Conservation (phyloP, 2,888 invertebrate genomes). For the Brenthis daphne region DNA sequence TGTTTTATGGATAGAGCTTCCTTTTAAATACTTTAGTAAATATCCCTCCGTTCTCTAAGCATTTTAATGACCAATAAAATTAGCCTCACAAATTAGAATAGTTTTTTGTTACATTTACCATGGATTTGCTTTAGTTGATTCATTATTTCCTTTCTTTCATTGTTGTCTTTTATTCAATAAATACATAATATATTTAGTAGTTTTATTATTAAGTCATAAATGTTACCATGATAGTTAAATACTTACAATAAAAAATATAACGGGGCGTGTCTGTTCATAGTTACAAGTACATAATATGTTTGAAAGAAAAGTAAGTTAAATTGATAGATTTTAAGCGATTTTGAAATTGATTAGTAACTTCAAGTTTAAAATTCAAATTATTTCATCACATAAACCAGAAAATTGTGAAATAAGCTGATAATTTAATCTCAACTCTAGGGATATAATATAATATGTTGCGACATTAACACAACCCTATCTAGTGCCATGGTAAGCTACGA, state of each 20-base stretch:
- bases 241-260: neutral
- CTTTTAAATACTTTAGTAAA: neutral
- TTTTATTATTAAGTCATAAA: constrained; percentile 1
- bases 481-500: too few relatives aligned
- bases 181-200: neutral
- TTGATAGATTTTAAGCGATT: too few relatives aligned
- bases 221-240: neutral
- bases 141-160: constrained; percentile 3
- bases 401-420: too few relatives aligned
- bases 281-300: neutral
- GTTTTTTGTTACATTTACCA: constrained; percentile 31
- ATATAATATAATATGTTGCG: too few relatives aligned
- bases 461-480: too few relatives aligned
- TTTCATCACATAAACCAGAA: too few relatives aligned
- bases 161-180: constrained; percentile 10
- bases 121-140: constrained; percentile 11
- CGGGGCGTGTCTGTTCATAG: neutral
- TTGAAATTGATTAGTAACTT: too few relatives aligned
- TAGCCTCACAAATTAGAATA: constrained; percentile 36
- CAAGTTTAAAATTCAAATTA: too few relatives aligned
- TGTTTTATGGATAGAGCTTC: neutral
- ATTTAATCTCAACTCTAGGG: too few relatives aligned
- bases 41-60: constrained; percentile 30
- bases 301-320: too few relatives aligned
- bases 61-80: constrained; percentile 40